Evolutionary conservation across 2,797 vertebrate species (phyloP).

Genomic region (Spinibarbus caldwelli): DNA sequence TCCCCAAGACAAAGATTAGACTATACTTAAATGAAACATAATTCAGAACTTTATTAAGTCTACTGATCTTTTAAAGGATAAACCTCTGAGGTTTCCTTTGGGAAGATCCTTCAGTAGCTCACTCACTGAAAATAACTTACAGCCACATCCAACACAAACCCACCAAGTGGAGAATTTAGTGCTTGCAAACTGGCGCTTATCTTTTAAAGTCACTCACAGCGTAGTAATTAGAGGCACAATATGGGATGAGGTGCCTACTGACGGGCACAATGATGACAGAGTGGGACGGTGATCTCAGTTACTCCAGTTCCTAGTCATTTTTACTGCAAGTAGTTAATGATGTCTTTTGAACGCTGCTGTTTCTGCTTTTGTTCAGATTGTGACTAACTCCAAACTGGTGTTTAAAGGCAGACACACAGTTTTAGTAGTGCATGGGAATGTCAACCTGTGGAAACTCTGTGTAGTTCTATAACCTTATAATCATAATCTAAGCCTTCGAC

Average conservation of each 20-base stretch:
- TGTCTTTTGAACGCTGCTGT: slow-evolving; percentile 14
- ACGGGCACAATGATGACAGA: slow-evolving; percentile 34
- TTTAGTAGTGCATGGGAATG: slow-evolving; percentile 18
- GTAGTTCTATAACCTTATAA: slow-evolving; percentile 1
- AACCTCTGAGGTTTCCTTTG: neutral
- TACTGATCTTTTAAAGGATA: neutral
- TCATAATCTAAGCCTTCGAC: slow-evolving; percentile 14
- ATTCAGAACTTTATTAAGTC: neutral
- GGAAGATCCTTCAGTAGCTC: neutral
- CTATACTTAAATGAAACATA: slow-evolving; percentile 11
- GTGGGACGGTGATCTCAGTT: neutral
- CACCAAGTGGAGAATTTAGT: slow-evolving; percentile 3
- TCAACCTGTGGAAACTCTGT: slow-evolving; percentile 4
- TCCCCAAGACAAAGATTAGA: neutral
- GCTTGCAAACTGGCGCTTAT: slow-evolving; percentile 11
- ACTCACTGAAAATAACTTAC: slow-evolving; percentile 12
- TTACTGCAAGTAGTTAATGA: neutral
- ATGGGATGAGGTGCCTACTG: slow-evolving; percentile 1
- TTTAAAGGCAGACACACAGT: slow-evolving; percentile 12
- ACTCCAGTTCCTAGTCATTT: neutral
- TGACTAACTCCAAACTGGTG: slow-evolving; percentile 13
- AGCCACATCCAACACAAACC: slow-evolving; percentile 27
- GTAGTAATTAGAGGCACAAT: slow-evolving; percentile 17
- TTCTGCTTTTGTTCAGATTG: slow-evolving; percentile 8
- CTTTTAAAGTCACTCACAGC: neutral